Base-by-base conservation (phyloP, 1,140 invertebrate genomes). In the Parapsyche elsis region DNA sequence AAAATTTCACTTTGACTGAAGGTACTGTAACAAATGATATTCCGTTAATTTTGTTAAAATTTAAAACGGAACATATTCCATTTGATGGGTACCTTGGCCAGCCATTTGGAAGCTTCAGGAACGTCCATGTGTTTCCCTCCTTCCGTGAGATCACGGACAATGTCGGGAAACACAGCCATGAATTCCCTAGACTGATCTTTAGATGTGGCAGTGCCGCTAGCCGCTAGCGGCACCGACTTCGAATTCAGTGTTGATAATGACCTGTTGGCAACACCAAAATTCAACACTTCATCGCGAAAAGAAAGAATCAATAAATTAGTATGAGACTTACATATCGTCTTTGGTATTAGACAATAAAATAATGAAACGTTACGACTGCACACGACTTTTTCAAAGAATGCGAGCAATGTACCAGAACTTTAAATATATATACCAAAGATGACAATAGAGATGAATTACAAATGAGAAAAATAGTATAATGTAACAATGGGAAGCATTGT, bases 131-230 rank as follows among this genome's bases (percentile, higher is more conserved):
- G 89, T 83, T 92, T 91, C 81, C 91, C 92, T 82, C 91, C 91
- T 84, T 94, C 93, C 2, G 94, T 95, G 71, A 97, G 88, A 86
- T 96, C 95, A 84, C 94, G 87, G 53, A 97, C 93, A 84, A 97
- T 88, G 87, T 96, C 94, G 79, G 95, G 95, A 90, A 96, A 96
- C 61, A 95, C 87, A 57, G 94, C 92, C 93, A 96, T 94, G 89
- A 97, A 94, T 86, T 96, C 94, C 79, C 94, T 89, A 85, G 92
- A 93, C 87, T 96, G 94, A 87, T 96, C 94, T 87, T 95, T 95
- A 76, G 89, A 92, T 76, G 89, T 87, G 19, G 91, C 90, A 84
- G 90, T 90, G 84, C 90, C 90, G 82, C 90, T 89, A 79, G 91
- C 91, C 21, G 91, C 91, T 83, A 92, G 89, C 78, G 92, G 90